These are phyloP conservation scores for Girardinus metallicus DNA, from an alignment of 2,797 vertebrate genomes.

Conservation along the genomic window DNA sequence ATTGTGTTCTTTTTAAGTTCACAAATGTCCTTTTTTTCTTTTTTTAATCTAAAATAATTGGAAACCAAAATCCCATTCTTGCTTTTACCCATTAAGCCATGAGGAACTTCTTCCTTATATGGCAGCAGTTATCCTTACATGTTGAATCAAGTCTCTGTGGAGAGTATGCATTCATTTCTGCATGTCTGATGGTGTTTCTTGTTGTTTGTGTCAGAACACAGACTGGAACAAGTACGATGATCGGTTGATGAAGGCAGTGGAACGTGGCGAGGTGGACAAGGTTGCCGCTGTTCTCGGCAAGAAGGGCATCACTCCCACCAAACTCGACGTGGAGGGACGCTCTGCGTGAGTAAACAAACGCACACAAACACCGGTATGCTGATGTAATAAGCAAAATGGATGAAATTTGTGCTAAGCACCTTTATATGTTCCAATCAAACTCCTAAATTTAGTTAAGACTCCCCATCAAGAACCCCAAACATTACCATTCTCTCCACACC, in stretches of 20 bases:
- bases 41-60: background rate
- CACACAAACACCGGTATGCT: background rate
- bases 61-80: background rate
- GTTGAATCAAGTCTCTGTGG: conserved; percentile 15
- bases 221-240: conserved; percentile 99
- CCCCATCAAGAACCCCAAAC: background rate
- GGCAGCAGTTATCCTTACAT: conserved; percentile 13
- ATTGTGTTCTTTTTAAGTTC: background rate
- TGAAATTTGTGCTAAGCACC: background rate
- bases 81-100: background rate
- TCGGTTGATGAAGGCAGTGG: conserved; percentile 96
- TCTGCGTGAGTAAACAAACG: conserved; percentile 89
- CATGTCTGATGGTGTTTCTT: conserved; percentile 16
- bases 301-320: conserved; percentile 92
- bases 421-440: background rate
- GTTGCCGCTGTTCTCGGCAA: conserved; percentile 91
- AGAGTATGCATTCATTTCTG: background rate
- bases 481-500: background rate
- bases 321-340: conserved; percentile 94
- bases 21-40: background rate
- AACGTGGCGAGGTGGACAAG: conserved; percentile 94
- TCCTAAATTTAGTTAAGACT: background rate
- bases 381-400: background rate
- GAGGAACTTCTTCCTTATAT: conserved; percentile 5
- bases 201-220: conserved; percentile 79